Conservation (phyloP, 2,113 vertebrate genomes). For the Mastomys natalensis region DNA sequence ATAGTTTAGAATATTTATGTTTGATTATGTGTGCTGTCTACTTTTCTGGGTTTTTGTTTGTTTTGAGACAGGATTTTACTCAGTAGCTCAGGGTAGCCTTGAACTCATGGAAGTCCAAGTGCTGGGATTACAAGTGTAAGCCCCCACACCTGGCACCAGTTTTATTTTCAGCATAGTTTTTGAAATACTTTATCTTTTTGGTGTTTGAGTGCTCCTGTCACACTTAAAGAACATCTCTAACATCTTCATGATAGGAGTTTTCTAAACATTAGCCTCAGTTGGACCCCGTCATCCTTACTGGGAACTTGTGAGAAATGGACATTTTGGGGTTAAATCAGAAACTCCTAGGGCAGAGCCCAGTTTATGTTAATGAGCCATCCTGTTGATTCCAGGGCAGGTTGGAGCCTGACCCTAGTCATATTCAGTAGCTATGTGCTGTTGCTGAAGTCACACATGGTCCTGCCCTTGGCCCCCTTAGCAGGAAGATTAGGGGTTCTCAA, state of each 20-base stretch:
- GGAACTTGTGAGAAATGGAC: background rate
- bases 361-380: background rate
- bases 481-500: background rate
- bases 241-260: background rate
- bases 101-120: background rate
- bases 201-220: background rate
- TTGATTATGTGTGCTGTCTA: background rate
- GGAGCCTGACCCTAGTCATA: background rate
- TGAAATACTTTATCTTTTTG: background rate
- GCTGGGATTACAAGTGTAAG: background rate
- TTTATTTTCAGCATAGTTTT: background rate
- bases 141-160: background rate
- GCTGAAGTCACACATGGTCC: background rate
- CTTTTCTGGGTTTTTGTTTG: conserved; percentile 17
- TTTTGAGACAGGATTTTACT: background rate
- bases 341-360: background rate
- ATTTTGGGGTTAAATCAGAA: background rate
- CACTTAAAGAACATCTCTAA: background rate
- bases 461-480: background rate
- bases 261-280: background rate
- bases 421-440: background rate
- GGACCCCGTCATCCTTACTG: background rate
- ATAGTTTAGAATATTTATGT: conserved; percentile 20
- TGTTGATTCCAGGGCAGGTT: background rate
- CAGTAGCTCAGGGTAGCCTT: background rate